Base-by-base conservation (phyloP, 1,140 invertebrate genomes). In the Brachionus plicatilis region DNA sequence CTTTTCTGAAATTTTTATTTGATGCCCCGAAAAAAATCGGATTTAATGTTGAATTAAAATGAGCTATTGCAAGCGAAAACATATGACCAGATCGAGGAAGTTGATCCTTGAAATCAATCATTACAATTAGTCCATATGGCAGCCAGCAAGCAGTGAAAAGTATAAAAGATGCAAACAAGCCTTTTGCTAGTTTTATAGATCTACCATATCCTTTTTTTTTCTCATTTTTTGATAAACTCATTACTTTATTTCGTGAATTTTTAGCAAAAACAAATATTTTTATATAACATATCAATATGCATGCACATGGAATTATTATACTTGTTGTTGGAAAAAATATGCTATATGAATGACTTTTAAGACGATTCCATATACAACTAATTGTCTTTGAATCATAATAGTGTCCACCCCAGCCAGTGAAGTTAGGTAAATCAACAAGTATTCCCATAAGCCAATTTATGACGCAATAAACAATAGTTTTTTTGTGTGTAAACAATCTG, bases 341-440 rank as follows among this genome's bases (percentile, higher is more conserved):
- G 9, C 83, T 85, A 50, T 85, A 85, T 5, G 56, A 50, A 60
- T 85, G 82, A 70, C 66, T 85, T 37, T 78, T 72, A n/a, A 45
- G 83, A 33, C 85, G 60, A 70, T 86, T 50, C 80, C 66, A 75
- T 8, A 86, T 43, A 29, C 85, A 86, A 24, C 65, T 85, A 33
- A 72, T 17, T 27, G 79, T 84, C 41, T 86, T 86, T 33, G n/a
- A 37, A 68, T 86, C 85, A 70, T 53, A 86, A 27, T 70, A 53
- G 43, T 86, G 85, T 66, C 79, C 76, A 24, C 75, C 68, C 85
- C 85, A 85, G 43, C 83, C 83, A 47, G 45, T 45, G 20, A 70
- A 47, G 76, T 85, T 86, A 1, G 85, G 85, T 65, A 84, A 37
- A 43, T 86, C 85, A 24, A 86, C 29, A 4, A 85, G 56, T 14